Evolutionary conservation across 2,888 invertebrate species (phyloP).

Genomic region (Aleiodes leptofemur): DNA sequence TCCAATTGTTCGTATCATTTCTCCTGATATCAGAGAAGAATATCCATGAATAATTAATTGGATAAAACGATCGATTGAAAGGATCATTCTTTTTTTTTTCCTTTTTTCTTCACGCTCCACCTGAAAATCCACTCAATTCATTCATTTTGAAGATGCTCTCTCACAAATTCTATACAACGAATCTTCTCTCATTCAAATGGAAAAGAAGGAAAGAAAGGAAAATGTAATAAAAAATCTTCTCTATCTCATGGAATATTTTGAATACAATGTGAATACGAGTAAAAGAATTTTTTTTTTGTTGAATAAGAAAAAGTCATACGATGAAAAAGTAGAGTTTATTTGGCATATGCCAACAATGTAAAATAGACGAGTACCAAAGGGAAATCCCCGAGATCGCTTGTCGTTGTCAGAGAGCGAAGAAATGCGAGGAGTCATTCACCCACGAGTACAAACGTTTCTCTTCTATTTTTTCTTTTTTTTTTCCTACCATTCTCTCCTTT

Average conservation of each 20-base stretch:
- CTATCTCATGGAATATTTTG: no score
- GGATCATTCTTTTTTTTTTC: no score
- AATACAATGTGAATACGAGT: not conserved
- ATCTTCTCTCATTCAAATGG: not conserved
- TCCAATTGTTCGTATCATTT: not conserved
- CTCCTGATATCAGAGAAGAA: no score
- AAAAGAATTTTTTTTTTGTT: not conserved
- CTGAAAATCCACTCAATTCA: no score
- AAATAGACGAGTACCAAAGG: conserved; percentile 41
- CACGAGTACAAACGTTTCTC: conserved; percentile 14
- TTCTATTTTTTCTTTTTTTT: not conserved
- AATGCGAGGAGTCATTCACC: conserved; percentile 45
- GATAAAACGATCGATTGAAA: no score
- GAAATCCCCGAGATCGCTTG: conserved; percentile 42
- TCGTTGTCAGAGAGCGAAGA: conserved; percentile 30
- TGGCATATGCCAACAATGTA: conserved; percentile 40
- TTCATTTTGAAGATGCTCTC: no score
- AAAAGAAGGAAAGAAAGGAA: not conserved
- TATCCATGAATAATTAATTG: no score
- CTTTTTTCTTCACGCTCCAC: no score
- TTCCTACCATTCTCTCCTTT: not conserved
- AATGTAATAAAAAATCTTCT: no score
- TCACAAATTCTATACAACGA: no score
- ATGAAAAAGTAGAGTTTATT: conserved; percentile 40
- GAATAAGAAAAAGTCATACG: not conserved